phyloP scores from a whole-genome alignment of 1,140 invertebrate species.

The Lucilia cuprina region DNA sequence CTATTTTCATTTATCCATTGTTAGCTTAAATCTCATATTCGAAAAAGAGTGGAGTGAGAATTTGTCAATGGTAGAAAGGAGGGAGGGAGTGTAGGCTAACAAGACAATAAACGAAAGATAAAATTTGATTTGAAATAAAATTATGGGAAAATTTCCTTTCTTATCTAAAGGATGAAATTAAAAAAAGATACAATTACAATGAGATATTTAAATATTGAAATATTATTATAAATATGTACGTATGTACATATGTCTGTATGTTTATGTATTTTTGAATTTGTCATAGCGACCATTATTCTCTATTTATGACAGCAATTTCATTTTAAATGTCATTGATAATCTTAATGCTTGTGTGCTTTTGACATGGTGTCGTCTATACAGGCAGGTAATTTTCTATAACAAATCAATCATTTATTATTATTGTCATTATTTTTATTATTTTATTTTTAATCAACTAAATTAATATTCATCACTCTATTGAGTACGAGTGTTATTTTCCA shows the following conservation, averaged over 20 bases:
- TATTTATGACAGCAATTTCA: not conserved
- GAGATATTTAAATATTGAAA: not conserved
- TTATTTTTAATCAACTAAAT: not conserved
- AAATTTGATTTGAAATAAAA: constrained; percentile 5
- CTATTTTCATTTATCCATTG: not conserved
- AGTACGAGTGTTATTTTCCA: not conserved
- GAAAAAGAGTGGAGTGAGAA: not conserved
- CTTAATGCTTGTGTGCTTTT: not conserved
- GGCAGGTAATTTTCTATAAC: not conserved
- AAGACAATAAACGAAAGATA: not conserved
- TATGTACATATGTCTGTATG: not conserved
- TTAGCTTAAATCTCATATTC: not conserved
- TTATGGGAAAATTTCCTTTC: not conserved
- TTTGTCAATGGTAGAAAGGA: not conserved
- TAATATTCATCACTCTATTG: not conserved
- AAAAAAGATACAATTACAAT: not conserved
- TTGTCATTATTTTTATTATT: not conserved
- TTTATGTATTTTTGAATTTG: not conserved
- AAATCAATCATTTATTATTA: constrained; percentile 9
- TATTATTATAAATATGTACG: too few relatives aligned
- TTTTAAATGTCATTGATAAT: not conserved
- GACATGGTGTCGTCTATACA: not conserved
- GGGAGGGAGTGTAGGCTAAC: not conserved
- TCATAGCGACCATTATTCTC: not conserved
- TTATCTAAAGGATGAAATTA: not conserved